These are phyloP conservation scores for Stenolophus ochropezus DNA, from an alignment of 2,888 invertebrate genomes.

Conservation along the genomic window DNA sequence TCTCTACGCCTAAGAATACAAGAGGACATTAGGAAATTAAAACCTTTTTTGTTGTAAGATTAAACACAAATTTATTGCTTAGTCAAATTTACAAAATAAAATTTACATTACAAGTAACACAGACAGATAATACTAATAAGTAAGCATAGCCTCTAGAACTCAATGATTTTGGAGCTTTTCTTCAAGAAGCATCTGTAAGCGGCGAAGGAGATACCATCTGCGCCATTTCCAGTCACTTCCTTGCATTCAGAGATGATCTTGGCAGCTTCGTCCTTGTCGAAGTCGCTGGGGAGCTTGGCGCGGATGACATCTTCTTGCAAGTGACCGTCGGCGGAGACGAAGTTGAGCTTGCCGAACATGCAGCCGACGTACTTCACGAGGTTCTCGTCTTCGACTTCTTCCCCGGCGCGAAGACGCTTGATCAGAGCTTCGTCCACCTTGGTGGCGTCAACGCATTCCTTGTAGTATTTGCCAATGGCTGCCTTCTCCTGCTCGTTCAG, in stretches of 20 bases:
- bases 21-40: too few species aligned
- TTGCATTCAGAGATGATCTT: conserved; percentile 55
- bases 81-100: background rate
- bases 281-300: conserved; percentile 44
- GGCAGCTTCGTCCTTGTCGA: conserved; percentile 35
- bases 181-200: conserved; percentile 62
- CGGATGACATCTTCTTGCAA: conserved; percentile 57
- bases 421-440: conserved; percentile 51
- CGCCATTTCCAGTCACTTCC: conserved; percentile 52
- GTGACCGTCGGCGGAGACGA: conserved; percentile 58
- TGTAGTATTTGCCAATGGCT: conserved; percentile 29
- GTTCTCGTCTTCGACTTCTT: conserved; percentile 58
- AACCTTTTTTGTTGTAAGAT: too few species aligned
- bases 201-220: conserved; percentile 60
- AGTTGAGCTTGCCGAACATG: conserved; percentile 52
- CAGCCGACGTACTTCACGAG: conserved; percentile 60
- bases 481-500: conserved; percentile 55
- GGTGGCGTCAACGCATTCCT: conserved; percentile 55
- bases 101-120: conserved; percentile 50
- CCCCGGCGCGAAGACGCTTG: conserved; percentile 60
- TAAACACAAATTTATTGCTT: conserved; percentile 5
- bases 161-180: conserved; percentile 42
- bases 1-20: too few species aligned
- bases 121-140: conserved; percentile 35
- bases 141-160: background rate